Evolutionary conservation across 2,797 vertebrate genomes (phyloP).

Genomic region (Neosilurus mollespiculum): DNA sequence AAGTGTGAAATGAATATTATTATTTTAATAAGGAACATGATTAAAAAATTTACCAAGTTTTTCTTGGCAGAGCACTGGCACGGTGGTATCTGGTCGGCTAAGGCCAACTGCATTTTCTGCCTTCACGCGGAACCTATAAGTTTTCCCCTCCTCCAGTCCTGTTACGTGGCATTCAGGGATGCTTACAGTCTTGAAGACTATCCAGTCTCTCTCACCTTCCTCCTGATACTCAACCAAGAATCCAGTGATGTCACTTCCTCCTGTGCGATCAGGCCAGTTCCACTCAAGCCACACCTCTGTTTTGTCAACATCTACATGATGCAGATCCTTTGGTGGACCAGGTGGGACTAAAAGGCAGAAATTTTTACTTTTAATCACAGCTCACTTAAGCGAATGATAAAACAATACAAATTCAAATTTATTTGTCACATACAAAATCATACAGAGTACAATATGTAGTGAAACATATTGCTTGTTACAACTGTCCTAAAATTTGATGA

Average conservation of each 20-base stretch:
- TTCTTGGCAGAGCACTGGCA: constrained; percentile 97
- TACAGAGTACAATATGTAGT: too few relatives aligned
- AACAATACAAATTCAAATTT: not conserved
- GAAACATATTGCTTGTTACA: constrained; percentile 70
- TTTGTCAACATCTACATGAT: constrained; percentile 93
- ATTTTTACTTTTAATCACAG: not conserved
- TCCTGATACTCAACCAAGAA: constrained; percentile 98
- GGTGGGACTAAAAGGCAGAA: constrained; percentile 83
- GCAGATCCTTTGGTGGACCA: constrained; percentile 95
- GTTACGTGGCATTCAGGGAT: constrained; percentile 93
- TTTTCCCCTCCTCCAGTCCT: constrained; percentile 92
- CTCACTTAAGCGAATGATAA: not conserved
- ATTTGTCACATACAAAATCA: too few relatives aligned
- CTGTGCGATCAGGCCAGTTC: constrained; percentile 96
- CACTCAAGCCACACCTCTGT: constrained; percentile 95
- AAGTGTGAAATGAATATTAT: not conserved
- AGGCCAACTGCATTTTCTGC: constrained; percentile 94
- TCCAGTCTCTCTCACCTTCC: constrained; percentile 90
- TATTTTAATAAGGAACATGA: not conserved
- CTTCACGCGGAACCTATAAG: constrained; percentile 93
- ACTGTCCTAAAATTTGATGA: too few relatives aligned
- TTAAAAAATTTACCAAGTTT: constrained; percentile 83
- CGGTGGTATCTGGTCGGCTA: constrained; percentile 94
- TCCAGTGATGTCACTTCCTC: constrained; percentile 94
- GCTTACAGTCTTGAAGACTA: constrained; percentile 91